Conservation (phyloP, 2,113 vertebrate species). For the Myiagra hebetior region DNA sequence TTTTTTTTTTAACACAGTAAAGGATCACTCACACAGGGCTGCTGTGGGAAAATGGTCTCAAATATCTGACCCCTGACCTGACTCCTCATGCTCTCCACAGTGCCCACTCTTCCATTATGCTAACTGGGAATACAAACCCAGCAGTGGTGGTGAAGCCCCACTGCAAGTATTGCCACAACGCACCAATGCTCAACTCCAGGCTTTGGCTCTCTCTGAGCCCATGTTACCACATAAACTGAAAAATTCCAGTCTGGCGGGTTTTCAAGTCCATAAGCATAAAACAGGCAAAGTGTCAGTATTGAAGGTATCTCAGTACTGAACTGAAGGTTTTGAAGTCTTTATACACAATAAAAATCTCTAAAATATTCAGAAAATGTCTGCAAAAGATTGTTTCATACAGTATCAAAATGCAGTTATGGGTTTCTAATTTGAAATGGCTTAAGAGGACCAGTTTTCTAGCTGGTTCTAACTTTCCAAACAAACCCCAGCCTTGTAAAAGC, state of each 20-base stretch:
- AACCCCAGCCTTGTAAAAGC: not conserved
- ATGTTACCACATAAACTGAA: not conserved
- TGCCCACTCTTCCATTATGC: not conserved
- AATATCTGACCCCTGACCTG: constrained; percentile 86
- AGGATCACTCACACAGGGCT: constrained; percentile 73
- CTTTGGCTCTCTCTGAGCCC: not conserved
- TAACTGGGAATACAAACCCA: not conserved
- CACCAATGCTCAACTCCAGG: rapidly evolving
- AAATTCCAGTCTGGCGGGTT: not conserved
- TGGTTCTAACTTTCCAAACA: not conserved
- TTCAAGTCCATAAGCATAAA: not conserved
- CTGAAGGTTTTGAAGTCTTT: not conserved
- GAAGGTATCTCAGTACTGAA: not conserved
- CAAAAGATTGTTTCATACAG: not conserved
- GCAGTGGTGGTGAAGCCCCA: not conserved
- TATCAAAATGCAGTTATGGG: not conserved
- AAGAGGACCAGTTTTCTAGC: not conserved
- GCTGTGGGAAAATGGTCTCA: constrained; percentile 83
- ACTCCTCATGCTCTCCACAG: constrained; percentile 70
- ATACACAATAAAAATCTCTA: not conserved
- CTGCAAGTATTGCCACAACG: not conserved
- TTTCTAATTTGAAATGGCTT: not conserved
- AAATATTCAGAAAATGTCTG: not conserved
- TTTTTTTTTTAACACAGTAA: constrained; percentile 72
- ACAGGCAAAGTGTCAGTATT: not conserved